Conservation (phyloP, 2,888 invertebrate genomes). For the Minunthozetes semirufus region DNA sequence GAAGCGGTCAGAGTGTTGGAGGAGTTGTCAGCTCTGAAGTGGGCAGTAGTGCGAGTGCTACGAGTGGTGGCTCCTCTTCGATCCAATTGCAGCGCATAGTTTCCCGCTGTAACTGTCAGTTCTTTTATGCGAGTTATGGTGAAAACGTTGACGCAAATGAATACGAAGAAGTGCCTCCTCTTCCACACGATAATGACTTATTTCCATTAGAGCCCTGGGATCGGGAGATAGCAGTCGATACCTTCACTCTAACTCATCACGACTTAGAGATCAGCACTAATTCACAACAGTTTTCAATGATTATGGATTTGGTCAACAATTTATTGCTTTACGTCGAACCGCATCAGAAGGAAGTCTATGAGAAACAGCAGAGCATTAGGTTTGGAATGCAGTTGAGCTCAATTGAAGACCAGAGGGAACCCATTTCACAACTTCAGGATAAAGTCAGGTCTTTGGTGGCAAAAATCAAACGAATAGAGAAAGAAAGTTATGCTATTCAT, state of each 20-base stretch:
- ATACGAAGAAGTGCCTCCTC: slow-evolving; percentile 56
- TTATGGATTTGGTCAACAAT: slow-evolving; percentile 95
- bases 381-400: slow-evolving; percentile 88
- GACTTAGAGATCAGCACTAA: slow-evolving; percentile 60
- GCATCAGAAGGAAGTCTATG: slow-evolving; percentile 80
- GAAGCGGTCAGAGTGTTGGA: slow-evolving; percentile 92
- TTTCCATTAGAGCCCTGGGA: slow-evolving; percentile 62
- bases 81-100: slow-evolving; percentile 88
- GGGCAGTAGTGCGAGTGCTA: slow-evolving; percentile 50
- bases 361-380: slow-evolving; percentile 80
- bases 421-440: slow-evolving; percentile 68
- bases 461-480: slow-evolving; percentile 72
- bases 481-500: slow-evolving; percentile 45
- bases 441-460: slow-evolving; percentile 55
- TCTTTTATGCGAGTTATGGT: slow-evolving; percentile 91
- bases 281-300: slow-evolving; percentile 76
- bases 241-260: slow-evolving; percentile 95
- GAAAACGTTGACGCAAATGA: slow-evolving; percentile 65
- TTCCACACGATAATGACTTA: slow-evolving; percentile 37
- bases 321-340: slow-evolving; percentile 93
- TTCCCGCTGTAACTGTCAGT: slow-evolving; percentile 93
- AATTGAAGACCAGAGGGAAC: slow-evolving; percentile 80
- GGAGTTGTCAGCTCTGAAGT: slow-evolving; percentile 90
- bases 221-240: slow-evolving; percentile 82
- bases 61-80: slow-evolving; percentile 36